A percentile compares a stretch with the other conserved stretches of the same genome.
These are phyloP conservation scores for Enteromius trimaculatus DNA, from an alignment of 2,797 vertebrate species.

Conservation along the genomic window DNA sequence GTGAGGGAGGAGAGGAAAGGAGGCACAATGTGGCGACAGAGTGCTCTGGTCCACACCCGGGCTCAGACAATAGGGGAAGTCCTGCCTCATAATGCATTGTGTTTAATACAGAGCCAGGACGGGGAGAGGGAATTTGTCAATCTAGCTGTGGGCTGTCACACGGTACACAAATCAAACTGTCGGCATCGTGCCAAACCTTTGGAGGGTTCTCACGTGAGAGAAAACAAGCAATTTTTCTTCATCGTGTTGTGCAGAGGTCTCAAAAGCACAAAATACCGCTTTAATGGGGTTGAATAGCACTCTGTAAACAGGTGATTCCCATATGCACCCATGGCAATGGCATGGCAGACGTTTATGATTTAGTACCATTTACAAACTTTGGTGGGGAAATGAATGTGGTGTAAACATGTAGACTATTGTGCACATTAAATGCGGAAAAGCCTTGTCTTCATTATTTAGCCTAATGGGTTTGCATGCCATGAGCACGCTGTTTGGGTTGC, in stretches of 20 bases:
- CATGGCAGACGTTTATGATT: constrained; percentile 36
- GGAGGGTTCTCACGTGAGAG: constrained; percentile 41
- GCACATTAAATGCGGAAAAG: constrained; percentile 21
- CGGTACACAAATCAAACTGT: constrained; percentile 39
- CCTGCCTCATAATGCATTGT: constrained; percentile 56
- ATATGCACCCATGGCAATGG: constrained; percentile 27
- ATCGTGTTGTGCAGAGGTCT: constrained; percentile 21
- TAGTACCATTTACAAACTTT: constrained; percentile 42
- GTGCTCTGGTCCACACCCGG: constrained; percentile 50
- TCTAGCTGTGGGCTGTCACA: constrained; percentile 38
- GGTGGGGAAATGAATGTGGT: constrained; percentile 22
- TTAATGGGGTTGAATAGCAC: constrained; percentile 25
- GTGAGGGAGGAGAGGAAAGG: constrained; percentile 48
- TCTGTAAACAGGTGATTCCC: constrained; percentile 37
- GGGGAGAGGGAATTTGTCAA: constrained; percentile 38
- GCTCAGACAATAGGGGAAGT: constrained; percentile 56
- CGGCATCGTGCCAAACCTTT: constrained; percentile 38
- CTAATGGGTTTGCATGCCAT: constrained; percentile 38
- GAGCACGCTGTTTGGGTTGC: neutral
- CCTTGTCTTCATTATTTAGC: constrained; percentile 45
- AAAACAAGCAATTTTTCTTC: constrained; percentile 29
- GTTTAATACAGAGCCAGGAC: constrained; percentile 41
- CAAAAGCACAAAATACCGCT: constrained; percentile 32
- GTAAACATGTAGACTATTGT: constrained; percentile 35
- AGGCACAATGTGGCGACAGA: constrained; percentile 51